Conservation (phyloP, 2,113 vertebrate species). For the Sturnira hondurensis region DNA sequence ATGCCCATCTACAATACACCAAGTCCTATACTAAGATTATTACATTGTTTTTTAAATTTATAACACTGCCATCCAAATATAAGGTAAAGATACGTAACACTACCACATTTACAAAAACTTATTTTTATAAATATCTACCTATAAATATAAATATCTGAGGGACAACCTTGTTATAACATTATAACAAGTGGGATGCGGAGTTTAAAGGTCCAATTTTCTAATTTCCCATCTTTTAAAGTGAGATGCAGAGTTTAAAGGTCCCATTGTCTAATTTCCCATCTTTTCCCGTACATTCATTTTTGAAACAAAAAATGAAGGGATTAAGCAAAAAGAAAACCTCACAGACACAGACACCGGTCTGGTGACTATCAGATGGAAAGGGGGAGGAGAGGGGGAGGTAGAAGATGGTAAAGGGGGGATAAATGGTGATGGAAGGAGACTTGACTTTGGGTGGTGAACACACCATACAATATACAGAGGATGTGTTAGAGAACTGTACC, state of each 20-base stretch:
- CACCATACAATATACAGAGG: not conserved
- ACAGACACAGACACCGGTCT: not conserved
- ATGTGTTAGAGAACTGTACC: not conserved
- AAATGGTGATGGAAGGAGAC: not conserved
- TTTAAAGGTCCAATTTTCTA: not conserved
- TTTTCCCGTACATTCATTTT: not conserved
- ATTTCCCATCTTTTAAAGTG: not conserved
- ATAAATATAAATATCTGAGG: not conserved
- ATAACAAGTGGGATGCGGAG: not conserved
- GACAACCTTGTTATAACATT: not conserved
- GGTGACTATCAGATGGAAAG: not conserved
- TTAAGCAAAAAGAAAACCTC: not conserved
- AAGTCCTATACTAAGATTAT: not conserved
- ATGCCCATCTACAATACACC: not conserved
- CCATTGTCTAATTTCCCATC: not conserved
- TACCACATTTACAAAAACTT: not conserved
- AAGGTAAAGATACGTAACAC: not conserved
- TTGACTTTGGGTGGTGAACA: not conserved
- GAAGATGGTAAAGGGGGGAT: not conserved
- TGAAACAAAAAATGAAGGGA: not conserved
- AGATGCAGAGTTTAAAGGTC: not conserved
- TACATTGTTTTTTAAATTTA: not conserved
- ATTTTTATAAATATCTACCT: not conserved
- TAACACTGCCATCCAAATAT: not conserved
- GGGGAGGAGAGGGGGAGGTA: not conserved